Conservation (phyloP, 2,113 vertebrate genomes). For the Pachypanchax playfairii region DNA sequence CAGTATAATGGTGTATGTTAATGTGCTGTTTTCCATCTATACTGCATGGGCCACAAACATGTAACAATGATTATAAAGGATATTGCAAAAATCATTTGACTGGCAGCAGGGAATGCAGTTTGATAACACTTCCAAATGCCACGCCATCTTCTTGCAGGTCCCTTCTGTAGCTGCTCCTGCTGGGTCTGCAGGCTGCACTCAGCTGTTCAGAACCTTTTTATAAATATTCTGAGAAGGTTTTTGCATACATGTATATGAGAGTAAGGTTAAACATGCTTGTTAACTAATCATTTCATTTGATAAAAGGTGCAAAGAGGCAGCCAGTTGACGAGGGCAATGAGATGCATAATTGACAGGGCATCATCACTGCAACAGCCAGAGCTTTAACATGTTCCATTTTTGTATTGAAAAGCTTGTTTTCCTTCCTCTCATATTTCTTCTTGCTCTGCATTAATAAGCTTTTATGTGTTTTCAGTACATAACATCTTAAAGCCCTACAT, state of each 20-base stretch:
- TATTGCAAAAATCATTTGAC: constrained; percentile 31
- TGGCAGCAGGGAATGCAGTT: constrained; percentile 45
- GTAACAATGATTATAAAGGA: constrained; percentile 35
- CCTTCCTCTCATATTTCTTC: constrained; percentile 34
- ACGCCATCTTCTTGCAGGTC: constrained; percentile 38
- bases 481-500: constrained; percentile 66
- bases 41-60: constrained; percentile 30
- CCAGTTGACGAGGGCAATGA: constrained; percentile 24
- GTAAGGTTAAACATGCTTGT: constrained; percentile 22
- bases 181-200: constrained; percentile 53
- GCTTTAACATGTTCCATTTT: constrained; percentile 44
- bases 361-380: constrained; percentile 17
- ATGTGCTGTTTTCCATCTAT: constrained; percentile 40
- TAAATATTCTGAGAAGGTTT: constrained; percentile 61
- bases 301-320: constrained; percentile 23
- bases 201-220: constrained; percentile 56
- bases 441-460: constrained; percentile 69
- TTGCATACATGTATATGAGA: constrained; percentile 34
- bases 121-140: constrained; percentile 55
- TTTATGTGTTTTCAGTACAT: constrained; percentile 64
- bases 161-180: constrained; percentile 46
- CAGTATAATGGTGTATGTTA: constrained; percentile 30
- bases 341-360: constrained; percentile 44
- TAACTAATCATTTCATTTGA: constrained; percentile 39
- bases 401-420: constrained; percentile 38